A percentile compares a stretch with the other conserved stretches of the same genome.
Conservation (phyloP, 2,113 vertebrate genomes). For the Fregetta grallaria region DNA sequence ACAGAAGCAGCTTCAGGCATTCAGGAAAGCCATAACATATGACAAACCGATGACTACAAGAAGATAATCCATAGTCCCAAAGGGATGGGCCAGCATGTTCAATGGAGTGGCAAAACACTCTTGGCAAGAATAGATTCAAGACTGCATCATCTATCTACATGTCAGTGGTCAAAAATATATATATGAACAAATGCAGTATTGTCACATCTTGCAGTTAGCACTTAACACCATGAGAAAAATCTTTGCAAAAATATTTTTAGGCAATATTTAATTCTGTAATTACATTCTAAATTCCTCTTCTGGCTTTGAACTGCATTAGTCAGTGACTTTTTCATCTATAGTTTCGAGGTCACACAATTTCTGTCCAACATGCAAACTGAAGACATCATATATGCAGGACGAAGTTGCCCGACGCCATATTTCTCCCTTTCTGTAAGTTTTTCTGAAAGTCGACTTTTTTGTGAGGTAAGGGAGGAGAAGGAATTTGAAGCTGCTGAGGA, state of each 20-base stretch:
- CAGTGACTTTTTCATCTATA: not conserved
- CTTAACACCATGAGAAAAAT: not conserved
- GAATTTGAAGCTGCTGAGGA: not conserved
- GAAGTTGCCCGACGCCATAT: not conserved
- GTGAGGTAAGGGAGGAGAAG: not conserved
- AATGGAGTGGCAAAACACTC: not conserved
- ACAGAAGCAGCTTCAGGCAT: not conserved
- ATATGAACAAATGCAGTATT: not conserved
- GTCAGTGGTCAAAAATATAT: not conserved
- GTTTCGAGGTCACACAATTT: not conserved
- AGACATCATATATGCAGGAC: not conserved
- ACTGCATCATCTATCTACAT: not conserved
- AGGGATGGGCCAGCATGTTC: not conserved
- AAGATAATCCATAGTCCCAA: not conserved
- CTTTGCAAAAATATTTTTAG: not conserved
- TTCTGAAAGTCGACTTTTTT: not conserved
- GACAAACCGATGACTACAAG: not conserved
- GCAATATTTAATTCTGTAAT: not conserved
- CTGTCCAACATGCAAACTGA: not conserved
- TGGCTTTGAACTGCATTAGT: not conserved
- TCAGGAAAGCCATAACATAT: not conserved
- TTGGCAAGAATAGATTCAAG: not conserved
- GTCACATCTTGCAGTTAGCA: not conserved
- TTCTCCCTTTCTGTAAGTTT: not conserved
- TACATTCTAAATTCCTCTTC: not conserved